These are phyloP conservation scores for Drosophila ercepeae DNA, from an alignment of 1,140 invertebrate genomes.

Conservation along the genomic window DNA sequence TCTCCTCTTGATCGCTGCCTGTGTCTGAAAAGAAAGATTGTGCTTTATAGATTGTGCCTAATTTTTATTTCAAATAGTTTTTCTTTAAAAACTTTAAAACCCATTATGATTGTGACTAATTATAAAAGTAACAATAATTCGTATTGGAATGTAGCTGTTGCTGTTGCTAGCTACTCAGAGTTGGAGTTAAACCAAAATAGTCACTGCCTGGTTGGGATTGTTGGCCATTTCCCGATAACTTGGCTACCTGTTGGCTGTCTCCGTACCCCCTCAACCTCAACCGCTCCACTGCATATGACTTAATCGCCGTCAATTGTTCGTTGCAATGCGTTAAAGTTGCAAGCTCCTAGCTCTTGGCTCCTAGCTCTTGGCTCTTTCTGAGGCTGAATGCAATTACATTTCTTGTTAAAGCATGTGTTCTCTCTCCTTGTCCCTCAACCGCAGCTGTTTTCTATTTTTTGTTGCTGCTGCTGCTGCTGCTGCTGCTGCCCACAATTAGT, in stretches of 20 bases:
- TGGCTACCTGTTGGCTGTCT: constrained; percentile 29
- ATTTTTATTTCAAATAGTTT: not conserved
- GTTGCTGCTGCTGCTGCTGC: not conserved
- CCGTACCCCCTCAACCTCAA: not conserved
- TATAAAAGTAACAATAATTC: not conserved
- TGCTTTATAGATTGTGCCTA: no score
- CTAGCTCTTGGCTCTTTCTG: constrained; percentile 9
- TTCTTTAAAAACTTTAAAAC: not conserved
- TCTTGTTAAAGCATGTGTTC: constrained; percentile 56
- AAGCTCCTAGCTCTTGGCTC: constrained; percentile 13
- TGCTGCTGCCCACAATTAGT: constrained; percentile 51
- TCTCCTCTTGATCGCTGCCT: constrained; percentile 79
- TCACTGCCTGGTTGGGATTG: constrained; percentile 36
- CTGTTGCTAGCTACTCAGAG: not conserved
- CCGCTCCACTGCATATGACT: constrained; percentile 50
- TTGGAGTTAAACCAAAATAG: constrained; percentile 44
- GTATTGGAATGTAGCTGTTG: not conserved
- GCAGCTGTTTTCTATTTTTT: constrained; percentile 28
- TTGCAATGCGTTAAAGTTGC: constrained; percentile 54
- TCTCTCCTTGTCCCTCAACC: constrained; percentile 9
- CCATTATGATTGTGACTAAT: not conserved
- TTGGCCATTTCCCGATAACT: constrained; percentile 44
- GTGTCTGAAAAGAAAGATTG: constrained; percentile 52
- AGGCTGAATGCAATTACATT: constrained; percentile 65
- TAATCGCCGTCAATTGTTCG: constrained; percentile 72